These are phyloP conservation scores for Leptinotarsa rubiginosa DNA, from an alignment of 2,888 invertebrate species.

Conservation along the genomic window DNA sequence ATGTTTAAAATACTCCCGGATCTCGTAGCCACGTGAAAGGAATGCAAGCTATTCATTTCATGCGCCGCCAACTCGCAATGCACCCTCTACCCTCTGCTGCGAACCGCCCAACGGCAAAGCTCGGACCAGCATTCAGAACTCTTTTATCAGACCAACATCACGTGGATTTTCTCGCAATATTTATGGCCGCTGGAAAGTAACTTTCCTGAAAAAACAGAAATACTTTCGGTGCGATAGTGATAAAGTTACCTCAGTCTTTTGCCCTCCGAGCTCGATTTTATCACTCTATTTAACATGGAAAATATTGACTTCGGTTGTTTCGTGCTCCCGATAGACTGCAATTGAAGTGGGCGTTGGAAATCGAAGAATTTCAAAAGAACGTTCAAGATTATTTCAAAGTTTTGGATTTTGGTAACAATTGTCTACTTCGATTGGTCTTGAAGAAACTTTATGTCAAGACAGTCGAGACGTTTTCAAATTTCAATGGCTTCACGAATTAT, in stretches of 20 bases:
- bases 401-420: no score
- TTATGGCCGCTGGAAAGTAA: conserved; percentile 40
- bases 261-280: conserved; percentile 36
- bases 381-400: neutral
- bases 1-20: conserved; percentile 51
- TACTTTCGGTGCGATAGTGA: conserved; percentile 42
- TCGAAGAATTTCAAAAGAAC: conserved; percentile 6
- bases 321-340: conserved; percentile 20
- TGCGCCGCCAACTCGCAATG: conserved; percentile 63
- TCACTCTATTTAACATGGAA: conserved; percentile 43
- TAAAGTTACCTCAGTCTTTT: conserved; percentile 45
- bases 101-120: conserved; percentile 11
- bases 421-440: no score
- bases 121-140: conserved; percentile 36
- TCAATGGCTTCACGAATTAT: no score
- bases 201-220: conserved; percentile 36
- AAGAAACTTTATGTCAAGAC: no score
- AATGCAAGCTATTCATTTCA: conserved; percentile 62
- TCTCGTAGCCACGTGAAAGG: conserved; percentile 54
- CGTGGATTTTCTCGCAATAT: conserved; percentile 42
- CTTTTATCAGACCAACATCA: conserved; percentile 43
- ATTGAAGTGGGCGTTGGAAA: conserved; percentile 3
- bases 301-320: conserved; percentile 35
- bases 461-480: no score
- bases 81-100: conserved; percentile 42